Evolutionary conservation across 2,113 vertebrate genomes (phyloP).

Genomic region (Cephalopholis sonnerati): DNA sequence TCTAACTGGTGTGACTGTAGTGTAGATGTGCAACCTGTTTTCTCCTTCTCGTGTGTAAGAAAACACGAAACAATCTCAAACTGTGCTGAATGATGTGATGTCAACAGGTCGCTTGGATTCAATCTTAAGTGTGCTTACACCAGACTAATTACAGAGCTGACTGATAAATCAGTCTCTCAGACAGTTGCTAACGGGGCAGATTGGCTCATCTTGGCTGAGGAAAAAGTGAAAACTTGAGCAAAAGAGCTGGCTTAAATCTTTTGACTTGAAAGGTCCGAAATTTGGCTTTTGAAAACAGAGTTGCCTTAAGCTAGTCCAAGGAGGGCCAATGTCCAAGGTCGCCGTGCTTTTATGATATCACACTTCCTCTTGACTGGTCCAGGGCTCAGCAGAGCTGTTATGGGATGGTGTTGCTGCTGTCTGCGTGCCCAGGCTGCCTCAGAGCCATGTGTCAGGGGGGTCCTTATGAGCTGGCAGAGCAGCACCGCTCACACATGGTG

Average conservation of each 20-base stretch:
- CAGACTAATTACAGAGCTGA: slow-evolving; percentile 5
- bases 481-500: slow-evolving; percentile 45
- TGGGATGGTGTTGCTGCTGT: slow-evolving; percentile 27
- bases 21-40: slow-evolving; percentile 31
- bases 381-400: slow-evolving; percentile 40
- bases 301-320: slow-evolving; percentile 8
- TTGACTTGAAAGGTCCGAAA: slow-evolving; percentile 34
- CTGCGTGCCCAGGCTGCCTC: slow-evolving; percentile 57
- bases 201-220: slow-evolving; percentile 1
- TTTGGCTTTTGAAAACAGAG: slow-evolving; percentile 19
- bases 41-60: neutral
- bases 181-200: neutral
- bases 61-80: neutral
- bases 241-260: slow-evolving; percentile 25
- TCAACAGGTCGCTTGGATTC: neutral
- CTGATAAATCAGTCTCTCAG: neutral
- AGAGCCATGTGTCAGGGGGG: slow-evolving; percentile 53
- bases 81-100: neutral
- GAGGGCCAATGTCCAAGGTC: neutral
- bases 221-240: slow-evolving; percentile 16
- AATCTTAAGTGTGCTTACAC: neutral
- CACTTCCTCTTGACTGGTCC: slow-evolving; percentile 34
- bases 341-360: slow-evolving; percentile 42
- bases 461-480: slow-evolving; percentile 53
- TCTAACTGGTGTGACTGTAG: slow-evolving; percentile 38